phyloP scores from a whole-genome alignment of 1,140 invertebrate genomes.

The Bombus fervidus region DNA sequence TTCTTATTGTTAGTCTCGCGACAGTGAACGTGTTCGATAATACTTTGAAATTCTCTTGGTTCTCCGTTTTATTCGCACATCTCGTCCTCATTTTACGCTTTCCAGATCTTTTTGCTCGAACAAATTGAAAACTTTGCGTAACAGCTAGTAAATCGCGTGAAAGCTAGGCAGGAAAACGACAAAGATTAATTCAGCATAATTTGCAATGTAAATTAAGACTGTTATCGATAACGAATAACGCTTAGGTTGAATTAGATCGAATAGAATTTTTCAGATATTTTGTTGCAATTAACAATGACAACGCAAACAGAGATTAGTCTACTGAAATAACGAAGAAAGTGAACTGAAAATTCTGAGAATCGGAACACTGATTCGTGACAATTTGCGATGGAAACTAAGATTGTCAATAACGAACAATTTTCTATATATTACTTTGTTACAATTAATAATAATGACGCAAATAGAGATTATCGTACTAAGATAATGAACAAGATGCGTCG shows the following conservation, averaged over 20 bases:
- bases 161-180: too few species aligned
- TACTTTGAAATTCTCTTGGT: background rate
- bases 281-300: too few species aligned
- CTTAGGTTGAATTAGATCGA: too few species aligned
- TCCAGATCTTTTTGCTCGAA: background rate
- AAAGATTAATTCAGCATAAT: too few species aligned
- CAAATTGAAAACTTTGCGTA: too few species aligned
- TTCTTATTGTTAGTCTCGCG: background rate
- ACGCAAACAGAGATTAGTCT: too few species aligned
- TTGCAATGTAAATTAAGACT: too few species aligned
- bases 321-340: too few species aligned
- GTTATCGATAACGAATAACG: too few species aligned
- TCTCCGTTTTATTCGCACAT: background rate
- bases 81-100: background rate
- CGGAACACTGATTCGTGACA: background rate
- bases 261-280: too few species aligned
- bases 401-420: background rate
- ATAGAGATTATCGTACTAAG: background rate
- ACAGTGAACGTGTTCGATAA: background rate
- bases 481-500: background rate
- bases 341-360: background rate
- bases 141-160: too few species aligned
- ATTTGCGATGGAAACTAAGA: background rate
- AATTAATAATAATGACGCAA: background rate
- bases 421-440: background rate